Evolutionary conservation across 1,140 invertebrate genomes (phyloP).

Genomic region (Coenobita brevimanus): DNA sequence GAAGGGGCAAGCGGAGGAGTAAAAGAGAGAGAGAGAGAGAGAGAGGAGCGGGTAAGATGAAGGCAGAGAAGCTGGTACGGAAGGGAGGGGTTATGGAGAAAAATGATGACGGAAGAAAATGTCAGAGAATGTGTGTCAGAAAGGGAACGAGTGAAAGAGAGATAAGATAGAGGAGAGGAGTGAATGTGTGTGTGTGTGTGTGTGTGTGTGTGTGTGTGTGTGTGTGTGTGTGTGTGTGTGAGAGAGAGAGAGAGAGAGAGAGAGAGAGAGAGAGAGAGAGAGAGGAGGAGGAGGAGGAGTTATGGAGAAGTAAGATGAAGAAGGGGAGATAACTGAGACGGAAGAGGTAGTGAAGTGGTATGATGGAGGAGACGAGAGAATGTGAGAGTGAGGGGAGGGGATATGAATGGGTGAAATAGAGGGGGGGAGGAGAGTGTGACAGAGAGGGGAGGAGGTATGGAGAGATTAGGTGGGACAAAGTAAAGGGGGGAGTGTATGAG

Average conservation of each 20-base stretch:
- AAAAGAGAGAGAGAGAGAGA: neutral
- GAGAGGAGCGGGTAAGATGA: neutral
- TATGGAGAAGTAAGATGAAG: neutral
- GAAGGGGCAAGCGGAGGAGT: neutral
- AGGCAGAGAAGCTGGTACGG: neutral
- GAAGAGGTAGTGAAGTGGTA: neutral
- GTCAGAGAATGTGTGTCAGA: neutral
- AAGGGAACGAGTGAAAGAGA: neutral
- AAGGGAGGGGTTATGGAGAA: neutral
- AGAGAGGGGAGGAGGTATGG: neutral
- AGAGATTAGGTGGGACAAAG: neutral
- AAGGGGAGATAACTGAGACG: neutral
- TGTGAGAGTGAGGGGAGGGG: neutral
- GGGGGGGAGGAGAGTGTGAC: neutral
- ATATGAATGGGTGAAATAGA: neutral
- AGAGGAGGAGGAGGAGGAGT: neutral
- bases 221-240: neutral
- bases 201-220: neutral
- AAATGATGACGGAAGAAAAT: neutral
- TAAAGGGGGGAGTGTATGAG: neutral
- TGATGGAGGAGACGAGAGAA: neutral
- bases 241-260: neutral
- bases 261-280: neutral
- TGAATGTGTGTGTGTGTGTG: neutral
- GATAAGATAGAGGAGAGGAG: too few species aligned